phyloP scores from a whole-genome alignment of 2,113 vertebrate species.

The Lepus timidus region DNA sequence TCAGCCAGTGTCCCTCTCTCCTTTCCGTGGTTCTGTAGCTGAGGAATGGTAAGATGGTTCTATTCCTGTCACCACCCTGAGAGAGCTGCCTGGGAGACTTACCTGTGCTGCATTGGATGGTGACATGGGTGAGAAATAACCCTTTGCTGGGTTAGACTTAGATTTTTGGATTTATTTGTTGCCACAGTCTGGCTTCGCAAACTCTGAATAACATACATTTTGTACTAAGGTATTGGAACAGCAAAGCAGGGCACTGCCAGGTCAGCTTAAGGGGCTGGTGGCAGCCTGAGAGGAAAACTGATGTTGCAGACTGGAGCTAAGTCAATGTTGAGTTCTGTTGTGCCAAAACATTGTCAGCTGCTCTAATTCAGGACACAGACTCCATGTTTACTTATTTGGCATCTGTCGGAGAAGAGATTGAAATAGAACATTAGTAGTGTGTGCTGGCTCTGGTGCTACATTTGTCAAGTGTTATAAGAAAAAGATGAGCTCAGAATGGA shows the following conservation, averaged over 20 bases:
- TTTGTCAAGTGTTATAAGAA: constrained; percentile 21
- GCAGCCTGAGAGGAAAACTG: background rate
- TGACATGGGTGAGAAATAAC: background rate
- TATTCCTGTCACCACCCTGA: background rate
- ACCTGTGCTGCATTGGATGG: background rate
- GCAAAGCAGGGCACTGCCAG: background rate
- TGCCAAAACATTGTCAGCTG: background rate
- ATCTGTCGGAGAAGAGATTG: constrained; percentile 6
- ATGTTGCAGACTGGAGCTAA: background rate
- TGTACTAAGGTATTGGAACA: background rate
- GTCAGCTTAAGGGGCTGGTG: background rate
- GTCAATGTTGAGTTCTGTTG: background rate
- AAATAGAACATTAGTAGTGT: background rate
- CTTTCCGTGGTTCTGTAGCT: background rate
- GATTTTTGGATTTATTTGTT: background rate
- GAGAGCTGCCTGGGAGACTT: background rate
- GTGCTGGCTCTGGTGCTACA: background rate
- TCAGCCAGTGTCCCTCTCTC: background rate
- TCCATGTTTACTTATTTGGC: background rate
- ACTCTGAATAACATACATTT: background rate
- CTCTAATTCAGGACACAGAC: background rate
- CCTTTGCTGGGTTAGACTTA: background rate
- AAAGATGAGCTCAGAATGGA: constrained; percentile 35
- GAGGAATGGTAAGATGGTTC: background rate
- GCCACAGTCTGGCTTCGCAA: background rate